phyloP scores from a whole-genome alignment of 1,140 invertebrate genomes.

The Zaprionus gabonicus region DNA sequence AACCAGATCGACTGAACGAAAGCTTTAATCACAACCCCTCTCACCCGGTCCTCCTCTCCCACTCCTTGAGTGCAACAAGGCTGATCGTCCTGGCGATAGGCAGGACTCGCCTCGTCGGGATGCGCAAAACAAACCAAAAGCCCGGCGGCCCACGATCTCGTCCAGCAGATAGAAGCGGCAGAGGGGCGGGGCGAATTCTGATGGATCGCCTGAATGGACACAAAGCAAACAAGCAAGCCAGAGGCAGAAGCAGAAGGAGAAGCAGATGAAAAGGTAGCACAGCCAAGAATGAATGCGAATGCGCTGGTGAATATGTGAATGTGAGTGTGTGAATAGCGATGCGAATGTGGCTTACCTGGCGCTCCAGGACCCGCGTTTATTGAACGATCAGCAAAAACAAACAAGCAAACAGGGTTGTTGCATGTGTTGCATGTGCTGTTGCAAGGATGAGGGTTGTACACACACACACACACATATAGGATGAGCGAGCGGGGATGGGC shows the following conservation, averaged over 20 bases:
- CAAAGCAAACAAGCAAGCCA: constrained; percentile 39
- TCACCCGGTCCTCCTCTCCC: neutral
- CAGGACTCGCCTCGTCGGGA: constrained; percentile 5
- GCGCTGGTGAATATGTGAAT: constrained; percentile 9
- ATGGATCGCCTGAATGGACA: constrained; percentile 53
- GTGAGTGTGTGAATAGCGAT: constrained; percentile 5
- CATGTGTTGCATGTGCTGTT: constrained; percentile 14
- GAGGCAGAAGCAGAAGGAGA: constrained; percentile 18
- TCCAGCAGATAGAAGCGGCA: constrained; percentile 57
- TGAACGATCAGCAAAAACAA: constrained; percentile 60
- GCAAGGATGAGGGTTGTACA: constrained; percentile 39
- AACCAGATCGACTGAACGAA: neutral
- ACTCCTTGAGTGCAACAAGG: neutral
- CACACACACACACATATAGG: constrained; percentile 27
- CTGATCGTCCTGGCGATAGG: constrained; percentile 25
- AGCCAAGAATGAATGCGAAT: constrained; percentile 19
- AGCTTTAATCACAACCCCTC: neutral
- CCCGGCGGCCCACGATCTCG: constrained; percentile 63
- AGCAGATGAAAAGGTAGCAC: constrained; percentile 38
- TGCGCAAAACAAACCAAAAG: constrained; percentile 42
- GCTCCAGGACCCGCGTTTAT: constrained; percentile 60
- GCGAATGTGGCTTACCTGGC: constrained; percentile 75
- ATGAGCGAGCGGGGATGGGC: constrained; percentile 14
- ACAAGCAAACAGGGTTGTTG: constrained; percentile 51
- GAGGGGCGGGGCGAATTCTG: constrained; percentile 14